These are phyloP conservation scores for Momotus momota DNA, from an alignment of 2,797 vertebrate species.

Conservation along the genomic window DNA sequence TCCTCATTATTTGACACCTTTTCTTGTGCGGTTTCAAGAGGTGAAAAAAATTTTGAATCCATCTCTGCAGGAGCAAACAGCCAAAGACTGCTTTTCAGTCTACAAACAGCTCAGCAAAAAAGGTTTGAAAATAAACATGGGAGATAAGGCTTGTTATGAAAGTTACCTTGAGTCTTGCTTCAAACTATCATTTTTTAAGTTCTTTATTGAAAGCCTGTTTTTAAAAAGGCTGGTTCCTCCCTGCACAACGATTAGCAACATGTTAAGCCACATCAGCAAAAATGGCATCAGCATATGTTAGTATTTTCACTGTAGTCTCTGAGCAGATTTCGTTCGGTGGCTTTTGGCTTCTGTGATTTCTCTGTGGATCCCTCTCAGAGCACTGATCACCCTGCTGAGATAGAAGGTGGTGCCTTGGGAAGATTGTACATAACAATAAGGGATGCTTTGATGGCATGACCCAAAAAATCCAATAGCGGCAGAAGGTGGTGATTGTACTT, in stretches of 20 bases:
- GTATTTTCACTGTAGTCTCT: not conserved
- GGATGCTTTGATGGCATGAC: not conserved
- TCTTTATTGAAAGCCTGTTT: not conserved
- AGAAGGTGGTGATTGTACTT: not conserved
- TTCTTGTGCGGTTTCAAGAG: not conserved
- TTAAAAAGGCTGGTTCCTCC: not conserved
- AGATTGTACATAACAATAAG: not conserved
- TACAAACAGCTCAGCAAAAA: not conserved
- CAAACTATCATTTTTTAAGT: not conserved
- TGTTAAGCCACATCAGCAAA: not conserved
- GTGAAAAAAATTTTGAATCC: not conserved
- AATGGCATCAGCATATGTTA: not conserved
- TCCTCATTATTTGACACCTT: not conserved
- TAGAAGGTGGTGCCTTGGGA: not conserved
- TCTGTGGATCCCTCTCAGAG: not conserved
- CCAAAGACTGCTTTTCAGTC: not conserved
- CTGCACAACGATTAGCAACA: not conserved
- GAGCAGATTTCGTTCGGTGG: rapidly evolving
- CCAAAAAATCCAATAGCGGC: not conserved
- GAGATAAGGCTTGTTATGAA: not conserved
- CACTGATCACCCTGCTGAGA: not conserved
- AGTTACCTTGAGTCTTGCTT: not conserved
- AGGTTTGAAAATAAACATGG: not conserved
- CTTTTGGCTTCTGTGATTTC: not conserved
- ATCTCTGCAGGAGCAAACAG: not conserved